Conservation (phyloP, 2,888 invertebrate species). For the Sphaerophoria rueppellii region DNA sequence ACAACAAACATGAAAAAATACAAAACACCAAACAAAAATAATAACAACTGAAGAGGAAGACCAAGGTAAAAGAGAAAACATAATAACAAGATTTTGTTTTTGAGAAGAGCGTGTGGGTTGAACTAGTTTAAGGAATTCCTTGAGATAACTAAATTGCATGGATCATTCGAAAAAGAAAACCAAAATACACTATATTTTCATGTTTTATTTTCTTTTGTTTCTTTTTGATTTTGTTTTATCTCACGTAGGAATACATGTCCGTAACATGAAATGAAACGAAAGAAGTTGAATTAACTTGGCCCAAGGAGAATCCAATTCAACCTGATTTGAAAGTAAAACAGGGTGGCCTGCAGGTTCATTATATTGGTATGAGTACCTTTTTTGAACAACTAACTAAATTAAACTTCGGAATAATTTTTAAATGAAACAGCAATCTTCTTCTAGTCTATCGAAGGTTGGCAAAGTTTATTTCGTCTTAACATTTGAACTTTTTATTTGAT, state of each 20-base stretch:
- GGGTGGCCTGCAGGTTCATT: no score
- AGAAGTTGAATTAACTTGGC: slow-evolving; percentile 36
- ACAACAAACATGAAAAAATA: slow-evolving; percentile 13
- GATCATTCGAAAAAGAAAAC: slow-evolving; percentile 27
- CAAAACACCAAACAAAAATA: slow-evolving; percentile 8
- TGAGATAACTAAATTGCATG: slow-evolving; percentile 60
- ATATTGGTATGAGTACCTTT: no score
- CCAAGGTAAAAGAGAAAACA: slow-evolving; percentile 27
- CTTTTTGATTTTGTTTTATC: neutral
- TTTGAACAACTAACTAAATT: no score
- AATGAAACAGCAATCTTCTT: no score
- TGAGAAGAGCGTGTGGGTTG: slow-evolving; percentile 41
- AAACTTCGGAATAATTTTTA: no score
- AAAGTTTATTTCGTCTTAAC: no score
- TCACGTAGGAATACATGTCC: neutral
- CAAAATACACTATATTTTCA: neutral
- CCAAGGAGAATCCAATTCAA: slow-evolving; percentile 7
- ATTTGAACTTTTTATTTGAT: no score
- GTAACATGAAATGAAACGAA: no score
- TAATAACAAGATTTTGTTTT: slow-evolving; percentile 52
- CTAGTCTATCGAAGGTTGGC: no score
- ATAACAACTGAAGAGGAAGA: slow-evolving; percentile 33
- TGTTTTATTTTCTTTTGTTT: neutral
- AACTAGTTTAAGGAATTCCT: slow-evolving; percentile 57
- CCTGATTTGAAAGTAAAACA: no score